phyloP scores from a whole-genome alignment of 2,113 vertebrate species.

The Neogobius melanostomus region DNA sequence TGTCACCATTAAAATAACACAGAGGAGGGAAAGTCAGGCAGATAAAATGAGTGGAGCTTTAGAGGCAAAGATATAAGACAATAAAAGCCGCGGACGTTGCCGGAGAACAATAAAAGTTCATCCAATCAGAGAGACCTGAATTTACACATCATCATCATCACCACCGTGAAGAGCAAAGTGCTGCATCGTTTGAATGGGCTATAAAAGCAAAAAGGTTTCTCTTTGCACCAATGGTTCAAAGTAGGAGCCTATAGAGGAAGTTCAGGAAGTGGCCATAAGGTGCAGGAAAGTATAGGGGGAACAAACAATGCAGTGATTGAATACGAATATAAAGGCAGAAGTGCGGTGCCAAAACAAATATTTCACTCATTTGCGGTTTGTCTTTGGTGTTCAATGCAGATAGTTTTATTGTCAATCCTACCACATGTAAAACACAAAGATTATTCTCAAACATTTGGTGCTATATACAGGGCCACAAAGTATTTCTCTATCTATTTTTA shows the following conservation, averaged over 20 bases:
- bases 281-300: neutral
- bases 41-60: slow-evolving; percentile 32
- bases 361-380: too few relatives aligned
- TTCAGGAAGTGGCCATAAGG: neutral
- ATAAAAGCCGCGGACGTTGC: slow-evolving; percentile 52
- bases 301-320: neutral
- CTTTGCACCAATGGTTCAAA: slow-evolving; percentile 37
- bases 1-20: slow-evolving; percentile 72
- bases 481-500: too few relatives aligned
- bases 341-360: too few relatives aligned
- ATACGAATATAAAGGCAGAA: neutral
- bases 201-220: slow-evolving; percentile 62
- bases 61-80: slow-evolving; percentile 52
- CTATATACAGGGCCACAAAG: too few relatives aligned
- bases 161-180: slow-evolving; percentile 30
- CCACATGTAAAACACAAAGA: too few relatives aligned
- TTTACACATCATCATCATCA: slow-evolving; percentile 46
- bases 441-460: too few relatives aligned
- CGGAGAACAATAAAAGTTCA: slow-evolving; percentile 30
- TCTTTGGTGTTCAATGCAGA: too few relatives aligned
- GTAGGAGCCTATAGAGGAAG: slow-evolving; percentile 9
- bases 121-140: slow-evolving; percentile 40
- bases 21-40: slow-evolving; percentile 25
- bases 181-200: slow-evolving; percentile 40
- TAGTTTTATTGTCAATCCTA: too few relatives aligned